Percentiles rank a stretch among this genome's conserved stretches.
These are phyloP conservation scores for Syngnathus scovelli DNA, from an alignment of 2,113 vertebrate species.

Conservation along the genomic window DNA sequence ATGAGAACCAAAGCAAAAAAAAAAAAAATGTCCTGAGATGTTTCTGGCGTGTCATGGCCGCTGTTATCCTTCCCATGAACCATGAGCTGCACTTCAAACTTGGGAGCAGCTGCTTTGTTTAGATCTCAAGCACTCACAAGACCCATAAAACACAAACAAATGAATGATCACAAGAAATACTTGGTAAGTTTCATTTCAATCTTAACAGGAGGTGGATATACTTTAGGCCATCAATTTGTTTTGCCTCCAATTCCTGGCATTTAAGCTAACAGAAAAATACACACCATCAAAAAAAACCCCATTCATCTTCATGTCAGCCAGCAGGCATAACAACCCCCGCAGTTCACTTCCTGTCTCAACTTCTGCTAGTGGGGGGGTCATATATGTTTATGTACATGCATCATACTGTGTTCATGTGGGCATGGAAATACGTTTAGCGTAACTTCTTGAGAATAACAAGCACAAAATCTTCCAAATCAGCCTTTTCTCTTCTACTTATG, in stretches of 20 bases:
- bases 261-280: neutral
- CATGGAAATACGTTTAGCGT: neutral
- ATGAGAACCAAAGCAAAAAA: constrained; percentile 59
- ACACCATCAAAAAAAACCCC: constrained; percentile 18
- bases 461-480: too few species aligned
- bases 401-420: neutral
- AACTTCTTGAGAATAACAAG: too few species aligned
- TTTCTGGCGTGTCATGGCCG: constrained; percentile 39
- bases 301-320: constrained; percentile 21
- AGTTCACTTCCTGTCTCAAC: constrained; percentile 32
- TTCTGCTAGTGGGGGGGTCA: constrained; percentile 1
- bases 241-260: neutral
- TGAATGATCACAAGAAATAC: neutral
- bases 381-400: neutral
- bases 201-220: neutral
- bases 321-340: constrained; percentile 22
- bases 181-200: neutral
- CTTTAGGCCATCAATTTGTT: neutral
- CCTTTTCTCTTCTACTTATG: too few species aligned
- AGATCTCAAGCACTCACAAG: neutral
- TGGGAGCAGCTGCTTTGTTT: constrained; percentile 32
- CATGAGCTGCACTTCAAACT: constrained; percentile 18
- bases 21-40: constrained; percentile 46
- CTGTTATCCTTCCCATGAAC: constrained; percentile 69
- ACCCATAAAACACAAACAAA: neutral